phyloP scores from a whole-genome alignment of 30 jellyfish, hydroid and myxozoan species.

The Pseudorhiza aurosa region DNA sequence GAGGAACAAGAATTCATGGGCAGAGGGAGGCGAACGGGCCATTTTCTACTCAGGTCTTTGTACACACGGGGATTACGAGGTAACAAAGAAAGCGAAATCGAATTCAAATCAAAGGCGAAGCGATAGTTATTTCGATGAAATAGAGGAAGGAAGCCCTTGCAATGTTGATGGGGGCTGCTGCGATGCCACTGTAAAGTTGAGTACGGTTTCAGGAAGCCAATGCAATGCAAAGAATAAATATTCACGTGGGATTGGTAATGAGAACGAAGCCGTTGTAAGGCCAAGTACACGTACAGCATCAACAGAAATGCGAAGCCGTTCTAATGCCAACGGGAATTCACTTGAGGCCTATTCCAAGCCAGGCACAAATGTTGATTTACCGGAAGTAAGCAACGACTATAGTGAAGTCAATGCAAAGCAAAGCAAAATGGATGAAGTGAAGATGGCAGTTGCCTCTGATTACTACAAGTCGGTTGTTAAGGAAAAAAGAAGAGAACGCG shows the following conservation, averaged over 20 bases:
- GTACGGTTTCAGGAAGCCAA: not conserved
- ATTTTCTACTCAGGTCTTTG: slow-evolving; percentile 9
- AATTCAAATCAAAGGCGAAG: not conserved
- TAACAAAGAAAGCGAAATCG: not conserved
- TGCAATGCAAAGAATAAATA: not conserved
- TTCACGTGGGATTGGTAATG: not conserved
- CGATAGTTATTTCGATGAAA: not conserved
- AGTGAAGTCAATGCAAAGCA: no score
- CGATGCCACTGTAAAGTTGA: not conserved
- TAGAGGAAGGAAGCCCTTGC: not conserved
- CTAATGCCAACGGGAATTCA: not conserved
- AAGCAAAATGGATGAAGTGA: no score
- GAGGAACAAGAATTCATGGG: not conserved
- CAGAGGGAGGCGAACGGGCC: slow-evolving; percentile 27
- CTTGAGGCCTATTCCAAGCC: no score
- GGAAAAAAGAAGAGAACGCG: not conserved
- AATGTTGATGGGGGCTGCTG: not conserved
- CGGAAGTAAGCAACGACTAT: no score
- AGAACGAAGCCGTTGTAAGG: not conserved
- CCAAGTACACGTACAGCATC: not conserved
- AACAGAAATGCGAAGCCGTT: not conserved
- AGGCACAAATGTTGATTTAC: no score
- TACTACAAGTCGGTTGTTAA: slow-evolving; percentile 27
- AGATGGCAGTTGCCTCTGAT: no score
- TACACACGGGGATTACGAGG: not conserved